Base-by-base conservation (phyloP, 2,113 vertebrate species). In the Myotis davidii region DNA sequence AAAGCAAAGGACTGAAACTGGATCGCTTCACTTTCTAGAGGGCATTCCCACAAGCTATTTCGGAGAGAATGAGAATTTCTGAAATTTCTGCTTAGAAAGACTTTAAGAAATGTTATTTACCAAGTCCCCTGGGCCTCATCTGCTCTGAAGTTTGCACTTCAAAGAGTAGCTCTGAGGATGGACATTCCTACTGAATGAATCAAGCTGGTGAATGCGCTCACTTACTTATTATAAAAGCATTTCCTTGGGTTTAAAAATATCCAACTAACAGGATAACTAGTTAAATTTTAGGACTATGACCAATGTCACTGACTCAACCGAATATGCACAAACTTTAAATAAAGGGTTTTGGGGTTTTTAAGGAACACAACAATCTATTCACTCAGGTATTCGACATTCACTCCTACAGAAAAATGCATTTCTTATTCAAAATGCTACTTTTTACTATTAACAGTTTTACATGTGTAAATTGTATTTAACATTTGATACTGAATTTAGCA, bases 141-240 rank as follows among this genome's bases (percentile, higher is more conserved):
- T 78, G 79, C 52, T 95, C 61, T 90, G 61, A 87, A 87, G 61
- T 90, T 77, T n/a, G 27, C 54, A 65, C 89, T 88, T 91, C 82
- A 88, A 95, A 95, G 59, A 90, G 64, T 4, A 85, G 65, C 50
- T 97, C 87, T 91, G 52, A 88, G 16, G 50, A 72, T 82, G 78
- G 37, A 85, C 56, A 82, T 81, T 77, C 34, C 84, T 74, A 64
- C 17, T 21, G 88, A 85, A 91, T 85, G 54, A 85, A 91, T 85
- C 81, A 39, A 72, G 25, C 67, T 88, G 34, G 74, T 73, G 39
- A 74, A 85, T 37, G 50, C 61, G 37, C 32, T 91, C 72, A 45
- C 4, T 67, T 54, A 81, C 59, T 72, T 73, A 64, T 50, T 76
- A 82, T 18, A 52, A 67, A 56, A 81, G 25, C 32, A 88, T 73